Base-by-base conservation (phyloP, 2,888 invertebrate species). In the Eremobia ochroleuca region DNA sequence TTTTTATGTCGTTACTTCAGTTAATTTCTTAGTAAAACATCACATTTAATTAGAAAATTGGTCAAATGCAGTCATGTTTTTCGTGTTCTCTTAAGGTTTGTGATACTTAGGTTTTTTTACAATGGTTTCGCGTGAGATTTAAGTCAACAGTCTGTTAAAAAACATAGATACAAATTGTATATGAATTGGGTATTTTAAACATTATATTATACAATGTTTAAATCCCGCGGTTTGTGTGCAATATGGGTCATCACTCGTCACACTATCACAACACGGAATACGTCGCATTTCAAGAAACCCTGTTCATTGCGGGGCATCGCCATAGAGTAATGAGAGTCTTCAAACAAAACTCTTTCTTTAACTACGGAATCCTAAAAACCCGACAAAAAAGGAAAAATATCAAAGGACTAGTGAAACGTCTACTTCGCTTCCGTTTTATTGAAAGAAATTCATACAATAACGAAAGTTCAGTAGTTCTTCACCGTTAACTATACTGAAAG, bases 381-480 rank as follows among this genome's bases (percentile, higher is more conserved):
- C 21, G 34, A 18, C 18, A 52, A 46, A 46, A 61, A 67, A 43
- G n/a, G 9, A 6, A 13, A 76, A 67, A 79, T 49, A 65, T 37
- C 15, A 71, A 72, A 69, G 66, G n/a, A 40, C 40, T 11, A 49
- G 28, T 61, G n/a, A 49, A 52, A 55, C 58, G 52, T 66, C 52
- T 55, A 25, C 66, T 61, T 34, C 25, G 31, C 64, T 65, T 72
- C 31, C 43, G 18, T 78, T 71, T 43, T 31, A 66, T 67, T 61
- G 31, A 58, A 69, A 70, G 31, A 34, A 75, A 59, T 65, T 13
- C 61, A 62, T 55, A 34, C 59, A 46, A 34, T 43, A 55, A 52
- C 21, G 28, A 71, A 82, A 67, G 28, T 67, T 61, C 9, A 66
- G 28, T 66, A 59, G 61, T 68, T 55, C 31, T 43, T 62, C n/a